Evolutionary conservation across 2,113 vertebrate species (phyloP).

Genomic region (Rhinichthys klamathensis): DNA sequence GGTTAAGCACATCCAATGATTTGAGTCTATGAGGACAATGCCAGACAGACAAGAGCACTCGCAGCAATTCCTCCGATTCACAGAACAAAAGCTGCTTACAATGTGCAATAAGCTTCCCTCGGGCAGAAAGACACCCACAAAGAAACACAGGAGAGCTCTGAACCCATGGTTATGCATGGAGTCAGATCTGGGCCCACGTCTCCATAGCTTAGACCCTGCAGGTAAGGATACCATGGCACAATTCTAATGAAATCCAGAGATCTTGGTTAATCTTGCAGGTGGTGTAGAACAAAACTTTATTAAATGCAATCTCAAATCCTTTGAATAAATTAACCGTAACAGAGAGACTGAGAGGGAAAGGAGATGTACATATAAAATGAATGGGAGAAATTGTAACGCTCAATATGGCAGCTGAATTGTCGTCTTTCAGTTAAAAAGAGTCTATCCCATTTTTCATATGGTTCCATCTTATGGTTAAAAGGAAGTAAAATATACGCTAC

Average conservation of each 20-base stretch:
- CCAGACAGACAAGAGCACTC: slow-evolving; percentile 23
- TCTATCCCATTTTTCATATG: neutral
- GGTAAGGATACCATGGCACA: slow-evolving; percentile 33
- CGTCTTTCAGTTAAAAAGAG: neutral
- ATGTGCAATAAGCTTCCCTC: slow-evolving; percentile 61
- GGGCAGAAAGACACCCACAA: slow-evolving; percentile 35
- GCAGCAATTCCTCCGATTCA: neutral
- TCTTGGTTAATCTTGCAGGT: slow-evolving; percentile 38
- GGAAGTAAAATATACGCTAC: neutral
- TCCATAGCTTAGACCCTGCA: slow-evolving; percentile 30
- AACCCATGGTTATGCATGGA: slow-evolving; percentile 37
- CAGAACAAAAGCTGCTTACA: slow-evolving; percentile 28
- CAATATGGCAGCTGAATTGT: neutral
- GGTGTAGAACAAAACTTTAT: slow-evolving; percentile 46
- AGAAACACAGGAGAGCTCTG: slow-evolving; percentile 27
- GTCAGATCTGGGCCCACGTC: slow-evolving; percentile 29
- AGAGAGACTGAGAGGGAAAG: neutral
- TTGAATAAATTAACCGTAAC: slow-evolving; percentile 43
- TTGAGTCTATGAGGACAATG: slow-evolving; percentile 8
- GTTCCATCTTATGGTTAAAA: neutral
- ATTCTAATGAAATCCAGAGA: slow-evolving; percentile 45
- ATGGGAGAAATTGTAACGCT: neutral
- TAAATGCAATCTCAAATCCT: slow-evolving; percentile 53
- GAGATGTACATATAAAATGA: neutral
- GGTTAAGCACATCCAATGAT: slow-evolving; percentile 33